Percentiles rank a stretch among this genome's conserved stretches.
These are phyloP conservation scores for Pseudanteris insignis DNA, from an alignment of 2,888 invertebrate genomes.

Conservation along the genomic window DNA sequence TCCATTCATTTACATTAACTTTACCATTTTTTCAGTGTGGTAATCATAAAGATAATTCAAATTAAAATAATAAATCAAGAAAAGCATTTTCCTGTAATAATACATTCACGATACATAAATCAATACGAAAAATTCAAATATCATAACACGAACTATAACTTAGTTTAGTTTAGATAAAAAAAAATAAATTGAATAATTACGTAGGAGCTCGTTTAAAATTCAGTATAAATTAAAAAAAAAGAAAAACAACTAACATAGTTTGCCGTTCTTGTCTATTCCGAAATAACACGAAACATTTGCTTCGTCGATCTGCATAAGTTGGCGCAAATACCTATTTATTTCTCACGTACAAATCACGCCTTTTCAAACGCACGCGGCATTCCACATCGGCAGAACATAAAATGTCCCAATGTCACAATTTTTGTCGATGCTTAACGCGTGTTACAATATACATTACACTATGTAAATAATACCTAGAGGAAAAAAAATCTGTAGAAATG, in stretches of 20 bases:
- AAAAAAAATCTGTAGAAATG: no score
- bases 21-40: no score
- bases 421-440: slow-evolving; percentile 9
- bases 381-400: slow-evolving; percentile 7
- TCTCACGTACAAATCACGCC: slow-evolving; percentile 16
- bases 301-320: slow-evolving; percentile 7
- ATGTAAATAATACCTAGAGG: slow-evolving; percentile 35
- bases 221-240: background rate
- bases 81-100: no score
- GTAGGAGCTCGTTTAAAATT: background rate
- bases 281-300: background rate
- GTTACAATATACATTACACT: slow-evolving; percentile 8
- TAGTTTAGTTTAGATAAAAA: no score
- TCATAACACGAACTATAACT: no score
- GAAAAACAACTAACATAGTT: background rate
- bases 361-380: slow-evolving; percentile 13
- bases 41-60: no score
- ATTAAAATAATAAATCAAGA: no score
- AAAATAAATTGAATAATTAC: no score
- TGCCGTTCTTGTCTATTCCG: background rate
- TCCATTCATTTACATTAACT: no score
- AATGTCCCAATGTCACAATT: slow-evolving; percentile 14
- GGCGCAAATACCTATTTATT: slow-evolving; percentile 6
- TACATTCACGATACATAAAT: no score
- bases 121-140: no score